phyloP scores from a whole-genome alignment of 2,888 invertebrate genomes.

The Didymodactylos carnosus region DNA sequence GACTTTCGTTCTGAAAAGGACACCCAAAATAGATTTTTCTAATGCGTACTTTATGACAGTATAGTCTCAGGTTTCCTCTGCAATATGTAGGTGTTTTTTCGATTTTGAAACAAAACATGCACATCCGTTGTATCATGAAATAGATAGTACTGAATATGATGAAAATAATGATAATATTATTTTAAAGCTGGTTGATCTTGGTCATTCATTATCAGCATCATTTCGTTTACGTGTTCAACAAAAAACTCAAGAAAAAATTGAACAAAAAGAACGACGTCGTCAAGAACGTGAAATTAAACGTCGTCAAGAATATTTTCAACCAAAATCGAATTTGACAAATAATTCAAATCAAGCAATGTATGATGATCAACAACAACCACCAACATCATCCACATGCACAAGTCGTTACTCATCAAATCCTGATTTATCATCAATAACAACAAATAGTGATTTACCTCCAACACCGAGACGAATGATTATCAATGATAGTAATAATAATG shows the following conservation, averaged over 20 bases:
- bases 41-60: too few relatives aligned
- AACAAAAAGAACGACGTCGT: not conserved
- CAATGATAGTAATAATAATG: not conserved
- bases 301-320: not conserved
- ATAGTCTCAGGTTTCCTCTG: too few relatives aligned
- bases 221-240: conserved; percentile 9
- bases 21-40: too few relatives aligned
- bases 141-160: too few relatives aligned
- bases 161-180: too few relatives aligned
- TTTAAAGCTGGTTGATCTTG: not conserved
- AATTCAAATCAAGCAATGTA: not conserved
- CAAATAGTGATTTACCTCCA: not conserved
- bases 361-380: not conserved
- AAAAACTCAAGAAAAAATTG: conserved; percentile 12
- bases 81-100: too few relatives aligned
- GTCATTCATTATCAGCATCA: conserved; percentile 1
- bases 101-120: too few relatives aligned
- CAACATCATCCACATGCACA: not conserved
- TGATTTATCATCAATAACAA: not conserved
- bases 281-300: not conserved
- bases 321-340: not conserved
- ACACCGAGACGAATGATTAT: not conserved
- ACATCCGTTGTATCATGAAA: too few relatives aligned
- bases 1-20: too few relatives aligned
- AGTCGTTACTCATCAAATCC: not conserved